These are phyloP conservation scores for Anoncus sp. DNA, from an alignment of 2,888 invertebrate genomes.

Conservation along the genomic window DNA sequence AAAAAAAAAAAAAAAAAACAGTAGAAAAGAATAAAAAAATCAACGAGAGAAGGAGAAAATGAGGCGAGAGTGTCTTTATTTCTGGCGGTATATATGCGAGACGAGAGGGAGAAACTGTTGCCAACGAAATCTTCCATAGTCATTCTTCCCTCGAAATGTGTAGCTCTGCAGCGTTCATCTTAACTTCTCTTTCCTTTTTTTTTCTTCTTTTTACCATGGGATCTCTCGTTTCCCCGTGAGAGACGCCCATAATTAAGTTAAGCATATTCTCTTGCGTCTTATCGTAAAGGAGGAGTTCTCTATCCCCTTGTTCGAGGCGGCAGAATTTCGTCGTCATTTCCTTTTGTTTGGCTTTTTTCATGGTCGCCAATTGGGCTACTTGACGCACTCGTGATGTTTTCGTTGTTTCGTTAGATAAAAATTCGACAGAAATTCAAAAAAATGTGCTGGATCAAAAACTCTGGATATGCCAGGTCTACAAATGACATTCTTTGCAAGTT, in stretches of 20 bases:
- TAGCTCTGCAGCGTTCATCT: constrained; percentile 34
- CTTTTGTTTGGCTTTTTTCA: constrained; percentile 40
- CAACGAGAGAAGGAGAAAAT: constrained; percentile 24
- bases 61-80: constrained; percentile 50
- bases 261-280: constrained; percentile 76
- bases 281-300: constrained; percentile 59
- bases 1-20: neutral
- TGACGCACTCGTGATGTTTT: constrained; percentile 1
- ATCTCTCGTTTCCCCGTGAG: constrained; percentile 26
- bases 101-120: constrained; percentile 49
- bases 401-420: constrained; percentile 4
- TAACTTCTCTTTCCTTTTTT: constrained; percentile 8
- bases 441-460: neutral
- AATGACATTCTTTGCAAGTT: too few species aligned
- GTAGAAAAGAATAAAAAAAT: constrained; percentile 20
- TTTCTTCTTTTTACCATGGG: constrained; percentile 4
- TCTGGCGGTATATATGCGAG: constrained; percentile 41
- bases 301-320: neutral
- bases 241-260: constrained; percentile 76
- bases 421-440: too few species aligned
- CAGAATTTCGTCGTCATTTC: constrained; percentile 50
- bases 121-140: constrained; percentile 41
- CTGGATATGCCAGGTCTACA: too few species aligned
- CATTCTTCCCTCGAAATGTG: constrained; percentile 44
- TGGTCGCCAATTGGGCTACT: neutral